phyloP scores from a whole-genome alignment of 1,140 invertebrate genomes.

The Aphelinus atriplicis region DNA sequence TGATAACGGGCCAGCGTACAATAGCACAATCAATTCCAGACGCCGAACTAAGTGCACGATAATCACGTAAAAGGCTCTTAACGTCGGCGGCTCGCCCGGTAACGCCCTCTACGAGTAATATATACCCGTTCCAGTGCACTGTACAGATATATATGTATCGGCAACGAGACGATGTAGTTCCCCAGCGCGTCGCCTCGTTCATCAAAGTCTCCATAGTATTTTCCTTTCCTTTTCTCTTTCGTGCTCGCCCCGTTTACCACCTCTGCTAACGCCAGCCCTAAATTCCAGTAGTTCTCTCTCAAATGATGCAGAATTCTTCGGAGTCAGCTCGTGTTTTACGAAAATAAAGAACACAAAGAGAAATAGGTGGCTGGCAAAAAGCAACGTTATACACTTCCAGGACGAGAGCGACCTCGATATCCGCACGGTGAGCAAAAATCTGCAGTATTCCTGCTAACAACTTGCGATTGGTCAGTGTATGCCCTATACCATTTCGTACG shows the following conservation, averaged over 20 bases:
- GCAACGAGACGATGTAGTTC: background rate
- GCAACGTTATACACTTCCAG: no score
- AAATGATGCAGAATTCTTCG: background rate
- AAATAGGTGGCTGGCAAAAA: no score
- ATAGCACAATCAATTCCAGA: conserved; percentile 13
- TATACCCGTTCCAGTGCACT: background rate
- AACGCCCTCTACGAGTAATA: background rate
- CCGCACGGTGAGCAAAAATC: no score
- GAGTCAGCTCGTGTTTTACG: no score
- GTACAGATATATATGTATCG: no score
- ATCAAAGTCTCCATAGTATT: conserved; percentile 10
- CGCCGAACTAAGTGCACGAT: conserved; percentile 17
- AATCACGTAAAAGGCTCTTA: conserved; percentile 33
- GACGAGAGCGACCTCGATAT: no score
- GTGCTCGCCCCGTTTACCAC: no score
- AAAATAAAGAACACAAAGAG: no score
- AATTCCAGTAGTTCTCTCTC: background rate
- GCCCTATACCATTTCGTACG: no score
- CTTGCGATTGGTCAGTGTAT: no score
- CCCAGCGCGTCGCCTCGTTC: background rate
- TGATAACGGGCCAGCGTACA: conserved; percentile 2
- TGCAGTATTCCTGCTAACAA: no score
- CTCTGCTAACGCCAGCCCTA: no score
- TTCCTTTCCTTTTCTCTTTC: background rate
- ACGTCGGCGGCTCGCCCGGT: background rate